phyloP scores from a whole-genome alignment of 2,113 vertebrate genomes.

The Megaptera novaeangliae region DNA sequence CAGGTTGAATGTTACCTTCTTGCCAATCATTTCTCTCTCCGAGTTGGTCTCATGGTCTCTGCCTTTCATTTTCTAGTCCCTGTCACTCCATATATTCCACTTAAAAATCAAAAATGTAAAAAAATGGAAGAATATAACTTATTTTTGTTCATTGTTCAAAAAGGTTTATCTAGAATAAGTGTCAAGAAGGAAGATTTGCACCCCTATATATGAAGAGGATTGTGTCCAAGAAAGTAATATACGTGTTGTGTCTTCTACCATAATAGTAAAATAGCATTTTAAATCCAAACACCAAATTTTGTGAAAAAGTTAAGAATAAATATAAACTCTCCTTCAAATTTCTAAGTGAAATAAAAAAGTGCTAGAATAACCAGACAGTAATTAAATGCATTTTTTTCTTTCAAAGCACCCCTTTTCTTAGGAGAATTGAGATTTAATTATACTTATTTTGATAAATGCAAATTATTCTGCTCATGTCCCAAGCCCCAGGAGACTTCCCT shows the following conservation, averaged over 20 bases:
- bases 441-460: slow-evolving; percentile 45
- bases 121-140: neutral
- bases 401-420: slow-evolving; percentile 50
- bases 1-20: neutral
- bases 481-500: neutral
- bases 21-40: neutral
- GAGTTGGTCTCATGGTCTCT: neutral
- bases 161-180: neutral
- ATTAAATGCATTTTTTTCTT: slow-evolving; percentile 36
- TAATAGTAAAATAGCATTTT: neutral
- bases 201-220: accelerated
- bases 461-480: slow-evolving; percentile 18
- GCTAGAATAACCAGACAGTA: slow-evolving; percentile 33
- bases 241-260: neutral
- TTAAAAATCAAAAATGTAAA: neutral
- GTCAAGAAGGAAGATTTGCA: neutral
- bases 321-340: neutral
- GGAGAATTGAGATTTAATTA: slow-evolving; percentile 69
- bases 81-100: neutral
- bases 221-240: neutral
- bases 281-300: neutral
- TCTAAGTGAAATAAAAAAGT: slow-evolving; percentile 54
- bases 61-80: neutral
- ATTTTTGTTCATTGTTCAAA: neutral
- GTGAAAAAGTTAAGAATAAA: slow-evolving; percentile 17